phyloP scores from a whole-genome alignment of 1,140 invertebrate genomes.

The Zaprionus ornatus region DNA sequence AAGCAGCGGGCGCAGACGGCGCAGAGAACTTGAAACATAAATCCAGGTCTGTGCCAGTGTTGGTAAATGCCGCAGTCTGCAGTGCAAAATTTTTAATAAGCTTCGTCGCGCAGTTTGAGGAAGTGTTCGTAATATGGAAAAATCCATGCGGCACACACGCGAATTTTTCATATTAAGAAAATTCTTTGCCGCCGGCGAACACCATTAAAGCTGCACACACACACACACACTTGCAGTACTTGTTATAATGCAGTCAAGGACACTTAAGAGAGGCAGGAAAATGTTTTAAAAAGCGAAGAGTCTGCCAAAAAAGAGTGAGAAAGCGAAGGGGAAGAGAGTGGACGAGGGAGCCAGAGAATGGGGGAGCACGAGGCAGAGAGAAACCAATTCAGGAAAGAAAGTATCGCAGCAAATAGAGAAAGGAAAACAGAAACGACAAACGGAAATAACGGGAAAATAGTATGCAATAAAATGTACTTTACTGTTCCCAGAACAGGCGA shows the following conservation, averaged over 20 bases:
- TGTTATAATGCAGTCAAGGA: conserved; percentile 66
- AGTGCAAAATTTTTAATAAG: conserved; percentile 68
- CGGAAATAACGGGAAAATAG: conserved; percentile 76
- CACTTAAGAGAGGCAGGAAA: conserved; percentile 42
- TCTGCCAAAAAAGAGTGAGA: conserved; percentile 26
- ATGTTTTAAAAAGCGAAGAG: conserved; percentile 54
- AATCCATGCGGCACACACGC: conserved; percentile 69
- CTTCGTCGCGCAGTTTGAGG: conserved; percentile 38
- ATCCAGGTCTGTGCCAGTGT: conserved; percentile 43
- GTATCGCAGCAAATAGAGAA: conserved; percentile 46
- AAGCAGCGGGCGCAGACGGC: neutral
- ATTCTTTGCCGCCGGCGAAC: conserved; percentile 31
- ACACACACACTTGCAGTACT: conserved; percentile 24
- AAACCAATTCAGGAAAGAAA: conserved; percentile 35
- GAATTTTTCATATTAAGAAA: conserved; percentile 64
- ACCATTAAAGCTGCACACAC: conserved; percentile 34
- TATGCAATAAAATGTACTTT: conserved; percentile 70
- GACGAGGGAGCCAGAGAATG: neutral
- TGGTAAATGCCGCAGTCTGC: conserved; percentile 34
- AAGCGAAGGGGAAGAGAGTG: neutral
- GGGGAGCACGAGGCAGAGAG: neutral
- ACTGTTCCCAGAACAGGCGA: conserved; percentile 7
- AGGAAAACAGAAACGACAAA: conserved; percentile 59
- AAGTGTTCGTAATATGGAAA: conserved; percentile 58
- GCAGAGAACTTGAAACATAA: conserved; percentile 65